A percentile compares a stretch with the other conserved stretches of the same genome.
Evolutionary conservation across 2,113 vertebrate genomes (phyloP).

Genomic region (Spilogale gracilis): DNA sequence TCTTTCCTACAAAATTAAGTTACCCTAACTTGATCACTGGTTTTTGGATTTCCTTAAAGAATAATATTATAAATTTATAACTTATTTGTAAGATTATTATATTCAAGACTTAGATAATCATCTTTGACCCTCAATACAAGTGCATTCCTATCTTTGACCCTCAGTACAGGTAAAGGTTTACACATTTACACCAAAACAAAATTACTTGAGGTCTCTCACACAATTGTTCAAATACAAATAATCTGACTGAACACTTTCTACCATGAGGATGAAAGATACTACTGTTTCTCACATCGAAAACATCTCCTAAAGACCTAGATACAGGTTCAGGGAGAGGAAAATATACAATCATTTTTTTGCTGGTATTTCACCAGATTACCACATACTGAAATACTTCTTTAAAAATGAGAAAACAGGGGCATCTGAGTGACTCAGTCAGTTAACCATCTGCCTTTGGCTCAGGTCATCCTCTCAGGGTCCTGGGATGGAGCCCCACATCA

Average conservation of each 20-base stretch:
- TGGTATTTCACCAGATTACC: background rate
- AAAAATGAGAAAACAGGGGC: background rate
- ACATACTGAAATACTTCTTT: constrained; percentile 17
- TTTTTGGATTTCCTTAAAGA: background rate
- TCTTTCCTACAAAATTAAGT: background rate
- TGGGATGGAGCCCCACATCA: background rate
- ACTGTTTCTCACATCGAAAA: background rate
- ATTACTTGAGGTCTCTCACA: constrained; percentile 27
- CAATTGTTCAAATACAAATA: background rate
- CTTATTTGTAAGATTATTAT: background rate
- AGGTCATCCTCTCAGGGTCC: background rate
- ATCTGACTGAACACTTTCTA: background rate
- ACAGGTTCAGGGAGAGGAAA: background rate
- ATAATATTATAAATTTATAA: background rate
- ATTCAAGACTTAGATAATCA: background rate
- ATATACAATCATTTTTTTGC: background rate
- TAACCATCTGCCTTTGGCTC: background rate
- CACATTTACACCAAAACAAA: constrained; percentile 24
- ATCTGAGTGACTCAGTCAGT: background rate
- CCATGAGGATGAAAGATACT: background rate
- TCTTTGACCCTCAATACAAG: background rate
- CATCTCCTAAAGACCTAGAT: background rate
- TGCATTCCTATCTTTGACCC: background rate
- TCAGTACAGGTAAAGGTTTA: background rate
- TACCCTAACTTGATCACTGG: background rate